Evolutionary conservation across 2,888 invertebrate species (phyloP).

Genomic region (Escarpia spicata): DNA sequence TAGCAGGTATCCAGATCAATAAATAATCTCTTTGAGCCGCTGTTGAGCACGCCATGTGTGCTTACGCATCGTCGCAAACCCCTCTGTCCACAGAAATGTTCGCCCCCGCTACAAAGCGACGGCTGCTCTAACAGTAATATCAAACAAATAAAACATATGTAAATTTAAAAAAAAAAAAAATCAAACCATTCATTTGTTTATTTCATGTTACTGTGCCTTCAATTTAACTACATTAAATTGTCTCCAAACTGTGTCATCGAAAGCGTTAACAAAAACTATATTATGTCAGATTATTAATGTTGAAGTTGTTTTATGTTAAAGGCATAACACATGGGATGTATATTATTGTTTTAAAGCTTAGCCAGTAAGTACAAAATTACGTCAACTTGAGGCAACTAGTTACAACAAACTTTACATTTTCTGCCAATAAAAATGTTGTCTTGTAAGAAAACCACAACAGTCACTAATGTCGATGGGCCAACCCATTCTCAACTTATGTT

Average conservation of each 20-base stretch:
- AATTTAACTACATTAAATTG: no score
- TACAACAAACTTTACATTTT: neutral
- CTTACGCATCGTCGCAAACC: no score
- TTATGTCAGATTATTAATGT: slow-evolving; percentile 1
- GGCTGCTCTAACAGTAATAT: no score
- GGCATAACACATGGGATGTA: neutral
- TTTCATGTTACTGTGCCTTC: no score
- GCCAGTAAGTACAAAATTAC: neutral
- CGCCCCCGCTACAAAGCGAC: no score
- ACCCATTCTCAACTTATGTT: neutral
- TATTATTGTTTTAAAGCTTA: neutral
- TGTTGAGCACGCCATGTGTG: no score
- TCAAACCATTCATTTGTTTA: neutral
- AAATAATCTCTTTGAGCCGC: no score
- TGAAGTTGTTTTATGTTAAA: neutral
- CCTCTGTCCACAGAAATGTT: no score
- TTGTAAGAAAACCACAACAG: neutral
- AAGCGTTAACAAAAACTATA: neutral
- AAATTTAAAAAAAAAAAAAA: neutral
- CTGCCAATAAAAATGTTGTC: neutral
- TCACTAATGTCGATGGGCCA: neutral
- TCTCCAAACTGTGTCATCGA: no score
- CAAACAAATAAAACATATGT: neutral
- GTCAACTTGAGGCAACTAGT: neutral
- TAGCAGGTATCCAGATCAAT: no score